Evolutionary conservation across 2,888 invertebrate species (phyloP).

Genomic region (Apotomis betuletana): DNA sequence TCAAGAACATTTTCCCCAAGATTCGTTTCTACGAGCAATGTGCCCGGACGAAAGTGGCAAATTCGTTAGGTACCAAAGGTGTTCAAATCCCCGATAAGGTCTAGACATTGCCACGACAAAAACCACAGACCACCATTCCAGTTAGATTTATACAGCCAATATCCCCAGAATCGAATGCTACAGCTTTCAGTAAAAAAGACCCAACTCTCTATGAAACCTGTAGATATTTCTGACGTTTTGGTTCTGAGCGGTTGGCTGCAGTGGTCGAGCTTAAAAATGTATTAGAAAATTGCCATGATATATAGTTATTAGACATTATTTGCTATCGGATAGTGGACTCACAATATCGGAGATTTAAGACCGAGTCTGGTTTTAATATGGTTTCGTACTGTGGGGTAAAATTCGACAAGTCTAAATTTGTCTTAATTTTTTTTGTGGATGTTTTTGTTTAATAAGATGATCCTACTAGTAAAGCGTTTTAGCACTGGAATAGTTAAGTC

Average conservation of each 20-base stretch:
- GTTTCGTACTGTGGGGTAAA: background rate
- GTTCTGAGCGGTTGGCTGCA: slow-evolving; percentile 39
- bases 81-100: slow-evolving; percentile 27
- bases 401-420: no score
- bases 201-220: background rate
- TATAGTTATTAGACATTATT: slow-evolving; percentile 49
- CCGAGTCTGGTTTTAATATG: background rate
- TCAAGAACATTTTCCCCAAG: no score
- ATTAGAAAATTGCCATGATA: slow-evolving; percentile 62
- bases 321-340: slow-evolving; percentile 34
- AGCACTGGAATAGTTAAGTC: no score
- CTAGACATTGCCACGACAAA: slow-evolving; percentile 20
- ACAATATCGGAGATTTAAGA: slow-evolving; percentile 41
- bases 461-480: no score
- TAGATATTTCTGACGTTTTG: background rate
- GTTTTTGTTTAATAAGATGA: no score
- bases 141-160: slow-evolving; percentile 39
- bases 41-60: no score
- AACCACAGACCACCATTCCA: slow-evolving; percentile 24
- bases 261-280: slow-evolving; percentile 57
- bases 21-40: no score
- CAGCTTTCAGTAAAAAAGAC: background rate
- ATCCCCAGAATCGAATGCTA: slow-evolving; percentile 9
- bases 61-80: slow-evolving; percentile 9
- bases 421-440: no score